These are phyloP conservation scores for Idaea straminata DNA, from an alignment of 2,888 invertebrate species.

Conservation along the genomic window DNA sequence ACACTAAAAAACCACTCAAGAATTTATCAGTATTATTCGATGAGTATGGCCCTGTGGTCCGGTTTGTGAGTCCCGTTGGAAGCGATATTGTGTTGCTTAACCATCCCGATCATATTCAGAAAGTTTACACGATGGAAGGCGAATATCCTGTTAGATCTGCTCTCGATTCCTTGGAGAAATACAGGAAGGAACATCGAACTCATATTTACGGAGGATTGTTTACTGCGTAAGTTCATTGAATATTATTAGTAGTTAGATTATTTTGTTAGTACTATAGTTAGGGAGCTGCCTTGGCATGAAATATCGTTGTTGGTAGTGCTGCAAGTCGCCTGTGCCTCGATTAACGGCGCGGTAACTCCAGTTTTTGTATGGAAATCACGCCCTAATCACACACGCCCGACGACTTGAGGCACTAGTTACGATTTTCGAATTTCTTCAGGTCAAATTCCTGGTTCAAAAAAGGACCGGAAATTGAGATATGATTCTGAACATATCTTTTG, in stretches of 20 bases:
- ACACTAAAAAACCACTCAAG: conserved; percentile 49
- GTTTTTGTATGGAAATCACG: no score
- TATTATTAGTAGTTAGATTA: not conserved
- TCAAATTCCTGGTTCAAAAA: no score
- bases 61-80: conserved; percentile 83
- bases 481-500: no score
- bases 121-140: conserved; percentile 82
- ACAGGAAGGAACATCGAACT: conserved; percentile 79
- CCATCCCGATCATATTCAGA: conserved; percentile 82
- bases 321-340: no score
- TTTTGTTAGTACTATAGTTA: conserved; percentile 7
- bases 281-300: no score
- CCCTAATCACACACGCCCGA: no score
- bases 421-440: no score
- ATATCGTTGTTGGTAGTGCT: no score
- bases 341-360: no score
- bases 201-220: conserved; percentile 79
- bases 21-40: conserved; percentile 63
- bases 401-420: no score
- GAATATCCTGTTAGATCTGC: conserved; percentile 81
- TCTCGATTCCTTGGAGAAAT: conserved; percentile 83
- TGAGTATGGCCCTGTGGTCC: conserved; percentile 83
- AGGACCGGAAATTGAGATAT: no score
- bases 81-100: conserved; percentile 82
- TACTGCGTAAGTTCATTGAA: conserved; percentile 78